Percentiles rank a stretch among this genome's conserved stretches.
Evolutionary conservation across 2,888 invertebrate species (phyloP).

Genomic region (Lordiphosa andalusiaca): DNA sequence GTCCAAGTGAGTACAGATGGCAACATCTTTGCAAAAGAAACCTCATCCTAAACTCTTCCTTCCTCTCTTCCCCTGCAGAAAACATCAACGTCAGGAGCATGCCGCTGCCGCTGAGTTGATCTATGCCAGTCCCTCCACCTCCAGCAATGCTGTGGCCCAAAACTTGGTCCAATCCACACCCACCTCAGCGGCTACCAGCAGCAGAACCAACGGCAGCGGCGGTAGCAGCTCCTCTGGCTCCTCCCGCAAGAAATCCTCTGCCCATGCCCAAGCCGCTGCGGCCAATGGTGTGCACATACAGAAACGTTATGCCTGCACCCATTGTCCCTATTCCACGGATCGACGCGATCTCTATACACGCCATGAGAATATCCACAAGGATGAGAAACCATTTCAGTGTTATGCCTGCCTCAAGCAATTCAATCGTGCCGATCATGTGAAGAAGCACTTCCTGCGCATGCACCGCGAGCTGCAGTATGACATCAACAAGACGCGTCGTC

Average conservation of each 20-base stretch:
- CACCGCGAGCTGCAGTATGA: conserved; percentile 94
- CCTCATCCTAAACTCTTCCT: not conserved
- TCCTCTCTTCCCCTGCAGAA: conserved; percentile 45
- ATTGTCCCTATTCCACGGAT: conserved; percentile 95
- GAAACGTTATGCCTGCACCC: conserved; percentile 91
- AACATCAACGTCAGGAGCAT: conserved; percentile 76
- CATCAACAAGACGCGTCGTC: conserved; percentile 88
- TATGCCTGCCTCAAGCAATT: conserved; percentile 96
- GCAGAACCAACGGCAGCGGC: conserved; percentile 41
- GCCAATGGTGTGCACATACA: conserved; percentile 78
- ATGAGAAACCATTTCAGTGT: conserved; percentile 96
- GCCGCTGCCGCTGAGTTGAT: conserved; percentile 66
- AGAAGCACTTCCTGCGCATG: conserved; percentile 95
- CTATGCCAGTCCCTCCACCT: conserved; percentile 77
- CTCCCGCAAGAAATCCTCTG: conserved; percentile 65
- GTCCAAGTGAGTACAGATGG: conserved; percentile 67
- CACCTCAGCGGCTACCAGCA: conserved; percentile 67
- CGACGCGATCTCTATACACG: conserved; percentile 93
- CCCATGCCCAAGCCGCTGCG: conserved; percentile 59
- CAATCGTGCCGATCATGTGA: conserved; percentile 96
- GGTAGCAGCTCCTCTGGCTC: conserved; percentile 55
- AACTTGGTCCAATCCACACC: conserved; percentile 70
- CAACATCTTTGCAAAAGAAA: too few species aligned
- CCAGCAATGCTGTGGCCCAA: conserved; percentile 63
- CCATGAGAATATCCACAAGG: conserved; percentile 95